These are phyloP conservation scores for Tiphia femorata DNA, from an alignment of 2,888 invertebrate species.

Conservation along the genomic window DNA sequence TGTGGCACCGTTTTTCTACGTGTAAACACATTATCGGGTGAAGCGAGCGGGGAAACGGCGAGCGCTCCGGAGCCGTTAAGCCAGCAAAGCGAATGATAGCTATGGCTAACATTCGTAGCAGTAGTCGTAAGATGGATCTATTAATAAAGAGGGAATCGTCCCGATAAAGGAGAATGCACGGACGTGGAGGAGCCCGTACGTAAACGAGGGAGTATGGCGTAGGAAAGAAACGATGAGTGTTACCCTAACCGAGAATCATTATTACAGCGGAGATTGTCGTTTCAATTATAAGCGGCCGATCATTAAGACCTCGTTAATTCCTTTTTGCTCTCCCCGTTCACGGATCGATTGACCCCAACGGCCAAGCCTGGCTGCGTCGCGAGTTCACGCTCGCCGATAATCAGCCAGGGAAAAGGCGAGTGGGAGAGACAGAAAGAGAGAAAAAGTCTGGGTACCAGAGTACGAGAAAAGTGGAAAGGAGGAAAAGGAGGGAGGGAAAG, in stretches of 20 bases:
- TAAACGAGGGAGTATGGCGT: no score
- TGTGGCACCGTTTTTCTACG: background rate
- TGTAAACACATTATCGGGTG: background rate
- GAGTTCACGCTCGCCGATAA: conserved; percentile 29
- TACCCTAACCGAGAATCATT: conserved; percentile 35
- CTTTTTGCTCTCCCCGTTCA: background rate
- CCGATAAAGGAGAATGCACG: background rate
- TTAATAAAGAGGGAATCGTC: background rate
- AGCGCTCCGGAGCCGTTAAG: background rate
- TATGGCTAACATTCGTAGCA: no score
- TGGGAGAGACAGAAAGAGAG: background rate
- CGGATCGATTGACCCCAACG: background rate
- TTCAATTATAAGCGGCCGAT: conserved; percentile 33
- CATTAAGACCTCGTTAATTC: conserved; percentile 27
- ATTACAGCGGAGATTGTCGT: conserved; percentile 29
- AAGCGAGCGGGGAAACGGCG: background rate
- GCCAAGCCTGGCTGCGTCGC: no score
- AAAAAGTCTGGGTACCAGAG: no score
- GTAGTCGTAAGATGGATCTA: no score
- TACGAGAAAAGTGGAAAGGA: no score
- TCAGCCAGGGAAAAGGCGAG: no score
- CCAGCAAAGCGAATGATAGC: no score
- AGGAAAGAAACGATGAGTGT: conserved; percentile 16
- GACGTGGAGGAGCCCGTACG: background rate
- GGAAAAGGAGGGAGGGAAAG: no score